Conservation (phyloP, 2,888 invertebrate genomes). For the Melanotus villosus region DNA sequence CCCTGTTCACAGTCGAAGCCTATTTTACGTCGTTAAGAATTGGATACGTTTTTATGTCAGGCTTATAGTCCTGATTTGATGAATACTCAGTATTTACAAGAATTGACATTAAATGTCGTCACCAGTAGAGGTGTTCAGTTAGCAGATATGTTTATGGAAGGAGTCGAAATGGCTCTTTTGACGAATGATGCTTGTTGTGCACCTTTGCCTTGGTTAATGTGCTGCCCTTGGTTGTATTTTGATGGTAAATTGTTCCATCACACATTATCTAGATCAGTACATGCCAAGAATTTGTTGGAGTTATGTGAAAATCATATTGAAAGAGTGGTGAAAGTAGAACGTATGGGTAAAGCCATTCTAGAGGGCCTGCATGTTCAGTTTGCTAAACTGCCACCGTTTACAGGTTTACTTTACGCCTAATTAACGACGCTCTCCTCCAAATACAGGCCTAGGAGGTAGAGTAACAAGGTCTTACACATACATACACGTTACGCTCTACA, state of each 20-base stretch:
- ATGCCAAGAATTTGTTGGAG: constrained; percentile 83
- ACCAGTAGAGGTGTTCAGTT: constrained; percentile 88
- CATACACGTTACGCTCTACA: no score
- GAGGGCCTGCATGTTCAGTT: constrained; percentile 87
- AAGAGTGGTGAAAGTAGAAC: constrained; percentile 88
- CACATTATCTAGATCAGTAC: constrained; percentile 83
- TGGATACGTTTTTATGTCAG: constrained; percentile 92
- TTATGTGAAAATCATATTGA: constrained; percentile 89
- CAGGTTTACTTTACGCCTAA: no score
- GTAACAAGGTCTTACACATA: no score
- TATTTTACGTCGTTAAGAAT: constrained; percentile 84
- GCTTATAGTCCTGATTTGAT: constrained; percentile 91
- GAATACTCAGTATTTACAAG: constrained; percentile 90
- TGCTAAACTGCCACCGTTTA: constrained; percentile 76
- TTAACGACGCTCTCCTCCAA: no score
- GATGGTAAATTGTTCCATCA: constrained; percentile 94
- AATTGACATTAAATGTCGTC: constrained; percentile 86
- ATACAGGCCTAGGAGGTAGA: no score
- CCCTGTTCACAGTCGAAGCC: constrained; percentile 86
- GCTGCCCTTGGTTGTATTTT: constrained; percentile 93
- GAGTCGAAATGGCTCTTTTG: constrained; percentile 88
- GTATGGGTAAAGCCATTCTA: constrained; percentile 89
- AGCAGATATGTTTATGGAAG: constrained; percentile 91
- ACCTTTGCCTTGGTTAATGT: constrained; percentile 92
- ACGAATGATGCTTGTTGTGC: constrained; percentile 96